Evolutionary conservation across 2,113 vertebrate genomes (phyloP).

Genomic region (Xenopus tropicalis): UCB_Xtro_10.0 CM004446.2:85993001-85993500

Average conservation of each 20-base stretch:
- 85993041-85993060: no score
- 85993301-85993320: constrained; percentile 73
- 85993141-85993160: not conserved
- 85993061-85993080: no score
- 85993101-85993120: no score
- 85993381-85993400: constrained; percentile 81
- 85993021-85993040: no score
- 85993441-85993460: constrained; percentile 80
- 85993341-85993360: constrained; percentile 76
- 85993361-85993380: constrained; percentile 81
- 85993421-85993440: constrained; percentile 88
- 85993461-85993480: constrained; percentile 68
- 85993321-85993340: constrained; percentile 78
- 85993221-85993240: constrained; percentile 37
- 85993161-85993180: constrained; percentile 23
- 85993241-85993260: constrained; percentile 69
- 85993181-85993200: not conserved
- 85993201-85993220: constrained; percentile 38
- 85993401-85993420: constrained; percentile 81
- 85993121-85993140: no score
- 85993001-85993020: no score
- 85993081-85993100: no score
- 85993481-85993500: constrained; percentile 79
- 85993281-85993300: constrained; percentile 78
- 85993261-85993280: constrained; percentile 70